Evolutionary conservation across 2,888 invertebrate species (phyloP), one percentile per base, ranked within the genome.

Genomic region (Eurytoma californica): DNA sequence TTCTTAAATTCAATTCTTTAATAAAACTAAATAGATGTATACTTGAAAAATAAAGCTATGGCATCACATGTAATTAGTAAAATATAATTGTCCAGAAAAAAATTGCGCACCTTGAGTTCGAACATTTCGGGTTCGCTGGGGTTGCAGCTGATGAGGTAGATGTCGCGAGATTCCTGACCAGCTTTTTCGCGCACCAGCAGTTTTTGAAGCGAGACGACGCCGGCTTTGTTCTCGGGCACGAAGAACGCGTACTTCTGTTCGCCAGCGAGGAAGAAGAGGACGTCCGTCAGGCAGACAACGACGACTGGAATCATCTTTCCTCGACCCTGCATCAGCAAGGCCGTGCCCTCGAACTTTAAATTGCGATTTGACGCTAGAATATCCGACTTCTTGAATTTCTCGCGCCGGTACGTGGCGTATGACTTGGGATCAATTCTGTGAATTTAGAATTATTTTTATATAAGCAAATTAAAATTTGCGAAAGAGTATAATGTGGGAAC

Each of bases 51-150:
- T 49, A n/a, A n/a, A n/a, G n/a, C n/a, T n/a, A n/a, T n/a, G n/a
- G n/a, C n/a, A n/a, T n/a, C n/a, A n/a, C n/a, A n/a, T n/a, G n/a
- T n/a, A 49, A 14, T 58, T 1, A 58, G 3, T 58, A 9, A 58
- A 24, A 13, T 58, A 55, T 18, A 20, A 72, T 39, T 5, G 3
- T 51, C 3, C 4, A 13, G 3, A 16, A 47, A 1, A 49, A 72
- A 39, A 12, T 30, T 12, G 57, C 20, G 14, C 39, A 93, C 93
- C 87, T 97, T 94, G 72, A 98, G 91, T 89, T 98, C 98, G 89
- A 98, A 98, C 98, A 98, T 98, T 92, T 98, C 98, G 0, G 98
- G 98, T 87, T 96, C 96, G 4, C 94, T 93, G 5, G 97, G 96
- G 87, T 97, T 97, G 84, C 97, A 97, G 83, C 96, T 97, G 85